Percentiles rank a stretch among this genome's conserved stretches.
These are phyloP conservation scores for Lepisosteus osseus DNA, from an alignment of 2,113 vertebrate genomes.

Conservation along the genomic window DNA sequence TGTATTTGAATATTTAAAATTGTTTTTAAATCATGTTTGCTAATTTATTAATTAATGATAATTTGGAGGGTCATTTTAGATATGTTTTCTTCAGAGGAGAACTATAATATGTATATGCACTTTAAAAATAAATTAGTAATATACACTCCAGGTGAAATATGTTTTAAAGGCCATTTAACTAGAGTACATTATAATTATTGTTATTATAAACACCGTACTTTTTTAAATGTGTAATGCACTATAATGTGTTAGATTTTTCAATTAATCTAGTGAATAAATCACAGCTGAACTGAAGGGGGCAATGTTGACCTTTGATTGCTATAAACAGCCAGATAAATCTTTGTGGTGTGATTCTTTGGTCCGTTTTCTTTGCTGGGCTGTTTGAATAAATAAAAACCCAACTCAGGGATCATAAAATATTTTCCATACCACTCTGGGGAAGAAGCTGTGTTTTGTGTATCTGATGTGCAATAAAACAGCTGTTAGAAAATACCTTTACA, in stretches of 20 bases:
- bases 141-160: too few species aligned
- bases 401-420: slow-evolving; percentile 39
- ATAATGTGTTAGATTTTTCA: background rate
- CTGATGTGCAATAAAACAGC: slow-evolving; percentile 49
- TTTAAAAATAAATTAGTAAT: too few species aligned
- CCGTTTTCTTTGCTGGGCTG: slow-evolving; percentile 40
- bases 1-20: too few species aligned
- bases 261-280: background rate
- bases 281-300: slow-evolving; percentile 34
- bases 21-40: too few species aligned
- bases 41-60: too few species aligned
- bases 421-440: slow-evolving; percentile 34
- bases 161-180: too few species aligned
- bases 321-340: slow-evolving; percentile 32
- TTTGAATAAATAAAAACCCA: slow-evolving; percentile 54
- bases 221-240: background rate
- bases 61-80: too few species aligned
- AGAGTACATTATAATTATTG: too few species aligned
- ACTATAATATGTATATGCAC: too few species aligned
- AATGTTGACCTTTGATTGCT: slow-evolving; percentile 36
- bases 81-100: too few species aligned
- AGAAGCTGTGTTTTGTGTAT: slow-evolving; percentile 18
- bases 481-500: slow-evolving; percentile 71
- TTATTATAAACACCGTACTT: background rate
- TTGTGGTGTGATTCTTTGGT: slow-evolving; percentile 39